These are phyloP conservation scores for Brotogeris chrysoptera DNA, from an alignment of 2,797 vertebrate species.

Conservation along the genomic window DNA sequence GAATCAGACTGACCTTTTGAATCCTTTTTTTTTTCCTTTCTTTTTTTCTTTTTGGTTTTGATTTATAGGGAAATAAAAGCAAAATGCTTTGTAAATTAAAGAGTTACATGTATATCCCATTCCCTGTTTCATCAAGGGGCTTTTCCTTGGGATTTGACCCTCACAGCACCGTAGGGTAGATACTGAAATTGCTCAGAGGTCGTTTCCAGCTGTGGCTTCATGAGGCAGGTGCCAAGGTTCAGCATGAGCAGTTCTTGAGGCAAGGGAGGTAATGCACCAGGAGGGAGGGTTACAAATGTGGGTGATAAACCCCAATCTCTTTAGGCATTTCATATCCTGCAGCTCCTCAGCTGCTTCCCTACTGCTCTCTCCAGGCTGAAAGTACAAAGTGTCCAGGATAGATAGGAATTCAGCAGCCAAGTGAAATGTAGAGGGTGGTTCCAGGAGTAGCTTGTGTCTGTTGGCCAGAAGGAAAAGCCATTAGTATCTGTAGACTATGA, in stretches of 20 bases:
- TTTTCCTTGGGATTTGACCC: neutral
- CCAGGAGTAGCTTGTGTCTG: neutral
- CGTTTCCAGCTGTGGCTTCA: neutral
- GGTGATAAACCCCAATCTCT: neutral
- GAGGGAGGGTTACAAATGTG: neutral
- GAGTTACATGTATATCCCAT: neutral
- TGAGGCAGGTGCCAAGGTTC: neutral
- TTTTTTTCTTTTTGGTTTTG: neutral
- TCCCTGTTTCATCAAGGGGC: neutral
- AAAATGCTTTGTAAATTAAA: neutral
- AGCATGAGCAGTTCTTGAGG: neutral
- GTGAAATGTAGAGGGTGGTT: neutral
- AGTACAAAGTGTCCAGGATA: neutral
- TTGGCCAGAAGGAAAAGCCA: neutral
- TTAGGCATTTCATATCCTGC: neutral
- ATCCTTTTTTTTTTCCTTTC: neutral
- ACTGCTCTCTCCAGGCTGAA: neutral
- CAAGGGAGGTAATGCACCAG: neutral
- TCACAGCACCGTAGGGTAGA: neutral
- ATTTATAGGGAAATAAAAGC: neutral
- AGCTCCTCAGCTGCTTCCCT: neutral
- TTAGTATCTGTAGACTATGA: neutral
- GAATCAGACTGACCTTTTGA: neutral
- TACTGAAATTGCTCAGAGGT: neutral
- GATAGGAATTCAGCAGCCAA: neutral